These are phyloP conservation scores for Melanophora roralis DNA, from an alignment of 2,888 invertebrate genomes.

Conservation along the genomic window DNA sequence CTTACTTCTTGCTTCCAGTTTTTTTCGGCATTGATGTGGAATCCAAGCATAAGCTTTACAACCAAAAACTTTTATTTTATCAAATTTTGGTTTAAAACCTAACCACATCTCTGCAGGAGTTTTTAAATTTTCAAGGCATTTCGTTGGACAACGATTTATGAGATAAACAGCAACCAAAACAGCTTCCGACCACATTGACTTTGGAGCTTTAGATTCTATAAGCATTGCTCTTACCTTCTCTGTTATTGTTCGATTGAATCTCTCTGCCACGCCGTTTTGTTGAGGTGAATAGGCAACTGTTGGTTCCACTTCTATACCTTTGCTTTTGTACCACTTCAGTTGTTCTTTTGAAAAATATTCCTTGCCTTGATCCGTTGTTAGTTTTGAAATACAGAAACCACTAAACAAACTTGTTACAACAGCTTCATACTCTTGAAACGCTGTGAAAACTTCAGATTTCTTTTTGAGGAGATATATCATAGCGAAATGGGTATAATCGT, in stretches of 20 bases:
- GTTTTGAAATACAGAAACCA: slow-evolving; percentile 22
- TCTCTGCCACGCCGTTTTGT: slow-evolving; percentile 42
- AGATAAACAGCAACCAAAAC: neutral
- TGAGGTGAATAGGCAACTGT: slow-evolving; percentile 44
- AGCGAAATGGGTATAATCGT: slow-evolving; percentile 4
- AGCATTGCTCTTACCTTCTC: slow-evolving; percentile 36
- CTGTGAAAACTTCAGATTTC: neutral
- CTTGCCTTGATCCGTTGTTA: slow-evolving; percentile 57
- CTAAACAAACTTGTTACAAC: neutral
- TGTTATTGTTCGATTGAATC: slow-evolving; percentile 11
- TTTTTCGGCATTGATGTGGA: neutral
- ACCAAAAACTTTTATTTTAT: slow-evolving; percentile 13
- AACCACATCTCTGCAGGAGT: slow-evolving; percentile 21
- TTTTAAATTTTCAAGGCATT: slow-evolving; percentile 43
- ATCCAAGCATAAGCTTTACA: slow-evolving; percentile 18
- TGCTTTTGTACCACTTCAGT: slow-evolving; percentile 48
- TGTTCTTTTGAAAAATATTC: slow-evolving; percentile 65
- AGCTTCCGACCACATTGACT: slow-evolving; percentile 6
- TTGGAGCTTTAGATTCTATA: slow-evolving; percentile 31
- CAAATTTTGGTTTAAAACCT: slow-evolving; percentile 1
- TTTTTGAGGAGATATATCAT: neutral
- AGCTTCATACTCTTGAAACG: slow-evolving; percentile 4
- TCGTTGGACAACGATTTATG: slow-evolving; percentile 24
- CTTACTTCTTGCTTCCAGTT: neutral
- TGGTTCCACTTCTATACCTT: slow-evolving; percentile 64